These are phyloP conservation scores for Leiothrix lutea DNA, from an alignment of 2,113 vertebrate species.

Conservation along the genomic window DNA sequence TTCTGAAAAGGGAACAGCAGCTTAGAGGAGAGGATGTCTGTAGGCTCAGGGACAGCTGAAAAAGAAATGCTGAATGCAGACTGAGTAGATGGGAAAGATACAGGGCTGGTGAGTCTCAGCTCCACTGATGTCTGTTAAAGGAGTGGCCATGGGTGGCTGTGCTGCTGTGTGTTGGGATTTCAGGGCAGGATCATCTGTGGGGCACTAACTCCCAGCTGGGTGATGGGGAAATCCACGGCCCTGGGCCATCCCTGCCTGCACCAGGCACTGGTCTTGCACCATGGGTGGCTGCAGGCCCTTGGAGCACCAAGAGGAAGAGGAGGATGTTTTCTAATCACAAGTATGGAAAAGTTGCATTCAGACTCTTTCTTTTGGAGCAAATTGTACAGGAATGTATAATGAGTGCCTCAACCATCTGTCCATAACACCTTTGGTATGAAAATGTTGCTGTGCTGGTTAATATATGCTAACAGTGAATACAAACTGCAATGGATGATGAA, in stretches of 20 bases:
- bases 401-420: neutral
- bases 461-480: neutral
- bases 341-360: neutral
- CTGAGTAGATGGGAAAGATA: neutral
- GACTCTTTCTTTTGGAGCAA: neutral
- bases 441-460: neutral
- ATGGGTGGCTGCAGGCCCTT: neutral
- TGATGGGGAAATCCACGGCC: neutral
- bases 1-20: neutral
- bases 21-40: neutral
- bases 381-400: neutral
- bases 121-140: neutral
- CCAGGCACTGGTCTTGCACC: neutral
- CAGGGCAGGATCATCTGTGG: neutral
- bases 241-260: neutral
- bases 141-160: neutral
- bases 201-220: neutral
- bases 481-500: neutral
- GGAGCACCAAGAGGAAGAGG: neutral
- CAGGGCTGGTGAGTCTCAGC: neutral
- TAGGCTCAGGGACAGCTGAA: neutral
- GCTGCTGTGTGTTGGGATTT: fast-evolving
- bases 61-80: neutral
- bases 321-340: neutral
- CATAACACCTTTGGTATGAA: neutral